phyloP scores from a whole-genome alignment of 2,113 vertebrate genomes.

The Leucosticte australis region DNA sequence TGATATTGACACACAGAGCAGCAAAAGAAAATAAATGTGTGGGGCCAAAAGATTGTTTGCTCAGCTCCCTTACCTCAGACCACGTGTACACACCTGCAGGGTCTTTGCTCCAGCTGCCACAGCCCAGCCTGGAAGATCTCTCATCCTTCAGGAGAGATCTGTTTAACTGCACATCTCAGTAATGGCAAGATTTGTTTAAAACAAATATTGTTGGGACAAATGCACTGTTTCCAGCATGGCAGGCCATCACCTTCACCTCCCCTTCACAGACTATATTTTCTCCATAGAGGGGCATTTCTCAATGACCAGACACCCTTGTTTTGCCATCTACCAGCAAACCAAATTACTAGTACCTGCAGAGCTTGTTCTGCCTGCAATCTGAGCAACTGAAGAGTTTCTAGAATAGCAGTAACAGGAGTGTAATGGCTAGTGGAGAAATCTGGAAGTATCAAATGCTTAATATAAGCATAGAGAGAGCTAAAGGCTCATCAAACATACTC shows the following conservation, averaged over 20 bases:
- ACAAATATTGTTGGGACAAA: not conserved
- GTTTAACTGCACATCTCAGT: not conserved
- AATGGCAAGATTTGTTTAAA: not conserved
- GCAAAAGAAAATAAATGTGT: not conserved
- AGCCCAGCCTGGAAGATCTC: not conserved
- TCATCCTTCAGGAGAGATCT: not conserved
- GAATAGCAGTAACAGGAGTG: not conserved
- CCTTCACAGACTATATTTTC: not conserved
- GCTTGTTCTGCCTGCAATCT: not conserved
- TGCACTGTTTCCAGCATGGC: not conserved
- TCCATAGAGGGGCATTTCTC: not conserved
- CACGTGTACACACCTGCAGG: rapidly evolving
- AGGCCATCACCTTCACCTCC: not conserved
- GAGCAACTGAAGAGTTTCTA: not conserved
- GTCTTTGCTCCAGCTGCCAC: not conserved
- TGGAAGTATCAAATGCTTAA: not conserved
- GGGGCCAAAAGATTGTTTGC: not conserved
- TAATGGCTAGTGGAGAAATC: not conserved
- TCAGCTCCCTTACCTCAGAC: not conserved
- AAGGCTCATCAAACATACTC: not conserved
- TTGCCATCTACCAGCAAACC: not conserved
- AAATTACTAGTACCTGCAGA: not conserved
- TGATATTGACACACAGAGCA: not conserved
- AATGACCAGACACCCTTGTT: not conserved
- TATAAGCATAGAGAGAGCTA: not conserved